These are phyloP conservation scores for Neocrepidodera transversa DNA, from an alignment of 2,888 invertebrate species.

Conservation along the genomic window DNA sequence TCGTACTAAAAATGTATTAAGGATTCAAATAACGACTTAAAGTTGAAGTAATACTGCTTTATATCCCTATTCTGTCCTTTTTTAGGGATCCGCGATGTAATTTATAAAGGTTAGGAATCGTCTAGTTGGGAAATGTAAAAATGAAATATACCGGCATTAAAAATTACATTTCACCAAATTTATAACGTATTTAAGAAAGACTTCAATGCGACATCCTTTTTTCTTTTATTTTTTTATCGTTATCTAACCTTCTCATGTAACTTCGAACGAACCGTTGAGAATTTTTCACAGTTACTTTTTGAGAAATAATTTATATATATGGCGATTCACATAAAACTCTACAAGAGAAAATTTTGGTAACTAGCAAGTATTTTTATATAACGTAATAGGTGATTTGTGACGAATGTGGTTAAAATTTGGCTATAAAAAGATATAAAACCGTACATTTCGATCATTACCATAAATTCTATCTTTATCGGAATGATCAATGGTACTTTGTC, in stretches of 20 bases:
- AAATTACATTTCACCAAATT: slow-evolving; percentile 8
- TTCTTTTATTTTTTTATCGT: not conserved
- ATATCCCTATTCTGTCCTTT: slow-evolving; percentile 1
- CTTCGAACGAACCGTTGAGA: not conserved
- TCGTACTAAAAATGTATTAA: not conserved
- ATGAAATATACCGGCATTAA: slow-evolving; percentile 13
- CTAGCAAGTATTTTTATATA: too few relatives aligned
- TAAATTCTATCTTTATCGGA: too few relatives aligned
- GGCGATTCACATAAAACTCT: too few relatives aligned
- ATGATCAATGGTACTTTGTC: too few relatives aligned
- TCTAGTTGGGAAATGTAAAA: slow-evolving; percentile 4
- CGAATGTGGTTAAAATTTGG: too few relatives aligned
- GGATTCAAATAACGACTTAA: not conserved
- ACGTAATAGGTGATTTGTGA: too few relatives aligned
- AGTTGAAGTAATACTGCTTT: not conserved
- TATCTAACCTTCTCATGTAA: not conserved
- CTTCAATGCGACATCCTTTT: slow-evolving; percentile 1
- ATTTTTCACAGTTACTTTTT: not conserved
- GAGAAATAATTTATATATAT: not conserved
- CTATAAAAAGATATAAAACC: too few relatives aligned
- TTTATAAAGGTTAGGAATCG: slow-evolving; percentile 11
- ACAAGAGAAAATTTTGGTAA: too few relatives aligned
- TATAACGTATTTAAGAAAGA: slow-evolving; percentile 11
- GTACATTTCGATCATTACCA: too few relatives aligned
- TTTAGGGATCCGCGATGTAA: not conserved